A percentile compares a stretch with the other conserved stretches of the same genome.
Conservation (phyloP, 2,113 vertebrate genomes). For the Tinamus guttatus region DNA sequence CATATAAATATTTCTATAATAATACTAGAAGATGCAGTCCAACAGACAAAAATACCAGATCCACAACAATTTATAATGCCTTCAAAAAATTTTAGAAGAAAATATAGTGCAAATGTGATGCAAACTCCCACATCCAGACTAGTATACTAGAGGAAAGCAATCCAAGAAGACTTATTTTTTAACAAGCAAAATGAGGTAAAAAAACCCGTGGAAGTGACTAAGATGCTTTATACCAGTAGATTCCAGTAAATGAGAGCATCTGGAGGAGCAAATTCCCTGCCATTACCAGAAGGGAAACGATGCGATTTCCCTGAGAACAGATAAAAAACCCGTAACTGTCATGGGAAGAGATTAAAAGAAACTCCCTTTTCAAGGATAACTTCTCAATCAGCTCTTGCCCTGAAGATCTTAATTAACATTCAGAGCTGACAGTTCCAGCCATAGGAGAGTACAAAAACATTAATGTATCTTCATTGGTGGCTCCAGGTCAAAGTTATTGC, state of each 20-base stretch:
- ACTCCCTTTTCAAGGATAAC: background rate
- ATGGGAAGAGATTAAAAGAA: background rate
- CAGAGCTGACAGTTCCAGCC: constrained; percentile 3
- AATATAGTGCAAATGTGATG: background rate
- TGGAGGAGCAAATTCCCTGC: constrained; percentile 41
- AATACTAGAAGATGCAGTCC: background rate
- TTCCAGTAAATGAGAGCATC: constrained; percentile 18
- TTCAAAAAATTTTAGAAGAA: background rate
- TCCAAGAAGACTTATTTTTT: background rate
- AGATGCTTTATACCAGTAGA: constrained; percentile 14
- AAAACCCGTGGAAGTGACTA: constrained; percentile 3
- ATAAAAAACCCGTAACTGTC: background rate
- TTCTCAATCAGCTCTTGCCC: constrained; percentile 18
- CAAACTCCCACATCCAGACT: background rate
- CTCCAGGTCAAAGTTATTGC: background rate
- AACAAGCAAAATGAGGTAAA: background rate
- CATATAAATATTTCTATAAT: background rate
- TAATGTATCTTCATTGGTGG: background rate
- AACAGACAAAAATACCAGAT: background rate
- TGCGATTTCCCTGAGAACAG: constrained; percentile 5
- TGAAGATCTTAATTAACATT: constrained; percentile 42
- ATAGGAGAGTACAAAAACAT: background rate
- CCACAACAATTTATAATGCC: background rate
- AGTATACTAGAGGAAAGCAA: background rate
- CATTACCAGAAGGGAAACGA: background rate